phyloP scores from a whole-genome alignment of 2,113 vertebrate species.

The Eublepharis macularius region DNA sequence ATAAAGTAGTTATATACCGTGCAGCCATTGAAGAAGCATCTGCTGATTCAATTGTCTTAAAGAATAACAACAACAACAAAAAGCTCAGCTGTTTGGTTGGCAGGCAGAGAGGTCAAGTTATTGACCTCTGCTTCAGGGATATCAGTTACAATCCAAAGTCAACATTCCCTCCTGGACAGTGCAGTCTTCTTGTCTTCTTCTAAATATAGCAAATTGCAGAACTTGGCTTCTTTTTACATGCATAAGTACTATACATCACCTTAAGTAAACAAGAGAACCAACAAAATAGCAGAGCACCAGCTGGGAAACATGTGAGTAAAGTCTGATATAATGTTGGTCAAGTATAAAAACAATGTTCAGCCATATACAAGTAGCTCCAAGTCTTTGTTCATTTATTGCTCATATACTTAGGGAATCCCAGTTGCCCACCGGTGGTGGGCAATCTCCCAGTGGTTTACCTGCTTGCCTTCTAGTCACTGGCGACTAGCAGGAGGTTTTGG shows the following conservation, averaged over 20 bases:
- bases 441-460: too few species aligned
- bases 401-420: too few species aligned
- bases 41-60: slow-evolving; percentile 52
- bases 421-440: too few species aligned
- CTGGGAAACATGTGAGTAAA: not conserved
- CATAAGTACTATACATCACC: slow-evolving; percentile 11
- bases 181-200: slow-evolving; percentile 54
- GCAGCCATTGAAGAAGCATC: slow-evolving; percentile 48
- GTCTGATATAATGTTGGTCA: not conserved
- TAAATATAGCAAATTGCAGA: slow-evolving; percentile 65
- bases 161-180: slow-evolving; percentile 57
- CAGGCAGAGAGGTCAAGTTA: slow-evolving; percentile 66
- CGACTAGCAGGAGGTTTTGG: too few species aligned
- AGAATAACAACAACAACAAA: slow-evolving; percentile 61
- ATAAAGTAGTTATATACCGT: slow-evolving; percentile 33
- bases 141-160: slow-evolving; percentile 71
- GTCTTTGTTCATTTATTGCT: not conserved
- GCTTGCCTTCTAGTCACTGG: too few species aligned
- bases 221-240: slow-evolving; percentile 36
- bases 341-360: slow-evolving; percentile 32
- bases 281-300: not conserved
- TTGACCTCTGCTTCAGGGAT: slow-evolving; percentile 67
- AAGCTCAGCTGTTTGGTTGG: slow-evolving; percentile 67
- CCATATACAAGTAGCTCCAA: slow-evolving; percentile 14
- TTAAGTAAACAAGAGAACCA: not conserved